Percentiles rank a stretch among this genome's conserved stretches.
Conservation (phyloP, 2,113 vertebrate genomes). For the Acrocephalus arundinaceus region DNA sequence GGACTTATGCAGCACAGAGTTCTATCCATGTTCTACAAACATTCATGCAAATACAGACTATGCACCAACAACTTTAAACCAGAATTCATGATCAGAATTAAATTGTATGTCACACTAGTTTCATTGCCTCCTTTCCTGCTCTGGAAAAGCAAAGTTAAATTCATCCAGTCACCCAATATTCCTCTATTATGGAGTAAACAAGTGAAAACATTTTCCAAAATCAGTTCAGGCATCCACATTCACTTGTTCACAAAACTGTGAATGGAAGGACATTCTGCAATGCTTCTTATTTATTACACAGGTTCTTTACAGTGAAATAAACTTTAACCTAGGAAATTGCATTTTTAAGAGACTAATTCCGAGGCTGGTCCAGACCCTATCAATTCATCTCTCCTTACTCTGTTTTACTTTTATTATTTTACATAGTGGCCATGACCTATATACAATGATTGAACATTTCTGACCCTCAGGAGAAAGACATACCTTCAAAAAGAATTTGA, state of each 20-base stretch:
- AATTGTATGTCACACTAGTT: background rate
- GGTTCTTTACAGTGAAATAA: background rate
- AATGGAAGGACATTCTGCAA: background rate
- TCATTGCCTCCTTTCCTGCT: background rate
- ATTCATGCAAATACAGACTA: background rate
- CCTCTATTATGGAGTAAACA: background rate
- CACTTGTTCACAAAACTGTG: background rate
- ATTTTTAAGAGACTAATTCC: background rate
- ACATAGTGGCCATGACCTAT: background rate
- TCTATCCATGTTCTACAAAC: background rate
- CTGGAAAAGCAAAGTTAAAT: background rate
- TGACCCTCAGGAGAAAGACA: background rate
- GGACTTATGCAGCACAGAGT: background rate
- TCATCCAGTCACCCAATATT: background rate
- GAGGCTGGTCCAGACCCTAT: background rate
- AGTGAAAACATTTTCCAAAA: background rate
- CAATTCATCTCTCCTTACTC: background rate
- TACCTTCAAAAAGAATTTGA: background rate
- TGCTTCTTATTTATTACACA: background rate
- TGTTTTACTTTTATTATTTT: background rate
- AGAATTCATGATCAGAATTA: background rate
- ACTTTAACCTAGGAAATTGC: background rate
- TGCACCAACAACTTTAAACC: background rate
- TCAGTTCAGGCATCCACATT: background rate
- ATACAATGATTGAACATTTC: background rate